phyloP scores from a whole-genome alignment of 2,888 invertebrate species.

The Fabriciana adippe region DNA sequence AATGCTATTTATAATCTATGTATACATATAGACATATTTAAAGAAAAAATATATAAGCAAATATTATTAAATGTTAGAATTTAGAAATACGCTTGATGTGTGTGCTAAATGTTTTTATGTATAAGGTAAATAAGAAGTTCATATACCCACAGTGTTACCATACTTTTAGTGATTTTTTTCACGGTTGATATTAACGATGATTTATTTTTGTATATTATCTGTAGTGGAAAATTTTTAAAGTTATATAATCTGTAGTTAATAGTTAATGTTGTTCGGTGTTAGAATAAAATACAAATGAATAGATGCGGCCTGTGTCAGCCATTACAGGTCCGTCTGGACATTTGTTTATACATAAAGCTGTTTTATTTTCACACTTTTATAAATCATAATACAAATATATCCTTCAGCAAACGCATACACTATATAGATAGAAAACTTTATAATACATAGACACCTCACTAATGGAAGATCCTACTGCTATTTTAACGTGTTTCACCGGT shows the following conservation, averaged over 20 bases:
- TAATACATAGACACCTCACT: no score
- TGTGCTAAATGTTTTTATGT: conserved; percentile 66
- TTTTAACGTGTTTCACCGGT: no score
- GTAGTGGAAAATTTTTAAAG: conserved; percentile 3
- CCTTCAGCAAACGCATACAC: no score
- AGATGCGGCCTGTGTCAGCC: conserved; percentile 71
- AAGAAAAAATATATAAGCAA: no score
- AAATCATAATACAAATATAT: not conserved
- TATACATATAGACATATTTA: no score
- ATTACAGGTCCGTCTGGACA: conserved; percentile 68
- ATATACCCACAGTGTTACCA: conserved; percentile 64
- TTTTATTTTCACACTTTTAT: conserved; percentile 42
- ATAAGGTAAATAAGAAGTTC: conserved; percentile 68
- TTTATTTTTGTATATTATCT: conserved; percentile 25
- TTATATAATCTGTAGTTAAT: conserved; percentile 30
- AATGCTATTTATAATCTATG: no score
- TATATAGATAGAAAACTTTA: no score
- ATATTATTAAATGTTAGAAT: conserved; percentile 19
- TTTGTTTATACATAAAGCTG: conserved; percentile 58
- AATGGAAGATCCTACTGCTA: no score
- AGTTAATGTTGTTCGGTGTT: conserved; percentile 39
- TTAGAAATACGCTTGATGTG: conserved; percentile 26
- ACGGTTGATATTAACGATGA: conserved; percentile 17
- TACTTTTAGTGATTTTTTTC: conserved; percentile 25
- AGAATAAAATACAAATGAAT: conserved; percentile 64